phyloP scores from a whole-genome alignment of 2,113 vertebrate genomes.

The Chinchilla lanigera region DNA sequence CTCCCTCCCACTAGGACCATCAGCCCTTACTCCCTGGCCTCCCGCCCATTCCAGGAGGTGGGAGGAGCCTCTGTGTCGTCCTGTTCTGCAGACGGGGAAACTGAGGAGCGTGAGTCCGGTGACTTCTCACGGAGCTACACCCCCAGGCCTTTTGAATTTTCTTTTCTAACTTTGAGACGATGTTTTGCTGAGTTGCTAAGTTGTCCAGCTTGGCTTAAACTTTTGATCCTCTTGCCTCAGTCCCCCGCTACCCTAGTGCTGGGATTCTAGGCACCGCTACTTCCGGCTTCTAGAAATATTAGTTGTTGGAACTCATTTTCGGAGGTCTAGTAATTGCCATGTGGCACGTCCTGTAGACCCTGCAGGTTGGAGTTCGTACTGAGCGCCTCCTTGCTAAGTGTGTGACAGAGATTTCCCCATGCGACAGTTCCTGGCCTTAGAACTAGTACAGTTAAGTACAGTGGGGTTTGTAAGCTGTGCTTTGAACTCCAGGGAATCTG shows the following conservation, averaged over 20 bases:
- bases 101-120: accelerated
- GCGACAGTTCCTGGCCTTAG: not conserved
- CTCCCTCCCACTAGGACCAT: not conserved
- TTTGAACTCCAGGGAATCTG: not conserved
- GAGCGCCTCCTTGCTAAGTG: not conserved
- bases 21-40: not conserved
- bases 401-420: accelerated
- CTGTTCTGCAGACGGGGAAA: not conserved
- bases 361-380: not conserved
- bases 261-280: not conserved
- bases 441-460: accelerated
- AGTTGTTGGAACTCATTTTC: not conserved
- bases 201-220: not conserved
- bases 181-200: not conserved
- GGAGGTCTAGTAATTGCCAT: not conserved
- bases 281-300: not conserved
- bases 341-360: not conserved
- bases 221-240: not conserved
- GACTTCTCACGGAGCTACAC: not conserved
- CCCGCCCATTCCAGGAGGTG: accelerated
- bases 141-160: not conserved
- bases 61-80: accelerated
- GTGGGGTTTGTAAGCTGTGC: too few relatives aligned
- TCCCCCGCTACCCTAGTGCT: not conserved
- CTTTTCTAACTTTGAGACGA: not conserved